phyloP scores from a whole-genome alignment of 2,797 vertebrate species.

The Mycteria americana region DNA sequence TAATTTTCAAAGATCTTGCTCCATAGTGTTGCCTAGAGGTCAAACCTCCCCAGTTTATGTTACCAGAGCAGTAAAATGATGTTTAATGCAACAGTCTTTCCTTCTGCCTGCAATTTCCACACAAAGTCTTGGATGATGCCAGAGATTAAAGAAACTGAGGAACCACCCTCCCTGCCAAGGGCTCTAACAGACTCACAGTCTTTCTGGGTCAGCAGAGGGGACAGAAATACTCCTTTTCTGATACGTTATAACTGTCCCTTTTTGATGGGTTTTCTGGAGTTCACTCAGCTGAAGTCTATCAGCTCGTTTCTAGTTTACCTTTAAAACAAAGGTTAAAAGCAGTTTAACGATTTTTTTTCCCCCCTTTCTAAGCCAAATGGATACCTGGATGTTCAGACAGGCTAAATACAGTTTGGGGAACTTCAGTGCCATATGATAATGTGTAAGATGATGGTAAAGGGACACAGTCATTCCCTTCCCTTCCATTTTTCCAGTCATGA shows the following conservation, averaged over 20 bases:
- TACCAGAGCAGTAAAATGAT: neutral
- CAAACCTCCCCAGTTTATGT: neutral
- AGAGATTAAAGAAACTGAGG: neutral
- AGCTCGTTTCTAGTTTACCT: neutral
- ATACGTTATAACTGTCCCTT: neutral
- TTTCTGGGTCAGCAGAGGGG: neutral
- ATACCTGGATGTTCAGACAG: neutral
- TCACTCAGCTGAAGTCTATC: neutral
- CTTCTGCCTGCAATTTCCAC: neutral
- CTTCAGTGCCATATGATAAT: neutral
- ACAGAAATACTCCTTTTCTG: neutral
- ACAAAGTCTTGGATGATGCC: neutral
- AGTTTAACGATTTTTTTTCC: neutral
- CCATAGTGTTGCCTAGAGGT: neutral
- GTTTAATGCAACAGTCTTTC: neutral
- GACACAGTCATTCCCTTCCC: neutral
- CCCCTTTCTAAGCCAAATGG: neutral
- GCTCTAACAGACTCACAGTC: neutral
- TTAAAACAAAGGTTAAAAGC: neutral
- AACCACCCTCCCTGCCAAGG: neutral
- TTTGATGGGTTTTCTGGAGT: neutral
- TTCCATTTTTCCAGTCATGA: neutral
- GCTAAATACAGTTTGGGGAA: neutral
- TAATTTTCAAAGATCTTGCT: neutral
- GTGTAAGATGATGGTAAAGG: neutral